phyloP scores from a whole-genome alignment of 2,797 vertebrate genomes.

The Gadopsis marmoratus region DNA sequence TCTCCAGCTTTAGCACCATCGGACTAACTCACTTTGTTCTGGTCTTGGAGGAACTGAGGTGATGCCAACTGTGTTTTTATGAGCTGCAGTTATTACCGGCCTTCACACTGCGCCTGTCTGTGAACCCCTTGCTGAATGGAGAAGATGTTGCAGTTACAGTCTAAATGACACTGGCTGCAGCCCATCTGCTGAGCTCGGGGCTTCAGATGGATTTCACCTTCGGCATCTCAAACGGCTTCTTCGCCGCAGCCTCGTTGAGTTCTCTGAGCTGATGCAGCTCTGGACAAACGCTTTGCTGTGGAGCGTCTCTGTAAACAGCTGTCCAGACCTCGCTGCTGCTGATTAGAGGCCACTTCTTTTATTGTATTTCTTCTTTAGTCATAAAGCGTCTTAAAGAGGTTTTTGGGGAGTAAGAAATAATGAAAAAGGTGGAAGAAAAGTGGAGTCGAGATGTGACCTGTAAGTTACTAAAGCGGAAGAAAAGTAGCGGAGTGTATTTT shows the following conservation, averaged over 20 bases:
- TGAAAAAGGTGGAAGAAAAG: not conserved
- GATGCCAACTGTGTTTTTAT: conserved; percentile 18
- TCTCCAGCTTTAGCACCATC: not conserved
- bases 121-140: not conserved
- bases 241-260: not conserved
- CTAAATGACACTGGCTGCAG: conserved; percentile 44
- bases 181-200: conserved; percentile 39
- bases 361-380: not conserved
- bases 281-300: too few species aligned
- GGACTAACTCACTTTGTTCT: not conserved
- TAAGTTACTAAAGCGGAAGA: not conserved
- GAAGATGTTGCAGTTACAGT: conserved; percentile 27
- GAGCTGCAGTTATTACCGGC: conserved; percentile 11
- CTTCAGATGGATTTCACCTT: conserved; percentile 34
- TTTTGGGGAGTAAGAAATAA: conserved; percentile 1
- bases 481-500: conserved; percentile 2
- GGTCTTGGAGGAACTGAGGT: not conserved
- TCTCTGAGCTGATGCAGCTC: not conserved
- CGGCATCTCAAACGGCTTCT: not conserved
- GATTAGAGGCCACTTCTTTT: not conserved
- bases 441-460: conserved; percentile 9
- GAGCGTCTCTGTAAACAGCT: too few species aligned
- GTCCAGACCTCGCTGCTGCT: not conserved
- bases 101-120: conserved; percentile 11
- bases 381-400: not conserved